Base-by-base conservation (phyloP, 2,797 vertebrate species). In the Esox lucius region DNA sequence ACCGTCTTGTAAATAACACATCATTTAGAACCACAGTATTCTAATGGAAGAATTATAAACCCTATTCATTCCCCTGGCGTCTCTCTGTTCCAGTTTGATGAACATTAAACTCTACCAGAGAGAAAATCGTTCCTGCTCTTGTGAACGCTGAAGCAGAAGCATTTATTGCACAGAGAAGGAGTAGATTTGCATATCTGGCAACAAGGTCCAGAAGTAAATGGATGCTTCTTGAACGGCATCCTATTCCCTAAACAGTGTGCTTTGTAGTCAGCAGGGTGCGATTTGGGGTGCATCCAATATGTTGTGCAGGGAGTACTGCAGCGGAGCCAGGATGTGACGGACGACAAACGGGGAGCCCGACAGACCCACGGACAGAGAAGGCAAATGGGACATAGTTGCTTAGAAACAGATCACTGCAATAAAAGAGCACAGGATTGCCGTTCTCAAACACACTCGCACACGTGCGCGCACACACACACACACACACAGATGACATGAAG, bases 371-470 rank as follows among this genome's bases (percentile, higher is more conserved):
- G 53, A 22, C n/a, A 1, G 53, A 22, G 0, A 1, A 87, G 78
- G 84, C 77, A 86, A 86, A 86, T 68, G 71, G 82, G 82, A 86
- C 82, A 76, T 89, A 86, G 90, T 92, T 93, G 88, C 89, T 89
- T 84, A 90, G 91, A 78, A 91, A 92, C 87, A 75, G 79, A 78
- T 88, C 80, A 82, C 73, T 78, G 78, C 82, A 77, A 78, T 76
- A 80, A 73, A 76, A 82, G 75, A 84, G 48, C 22, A 70, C 26
- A 66, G 28, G 26, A 65, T 17, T 19, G 16, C 28, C 64, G 31
- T 33, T 49, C 72, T 17, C 22, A n/a, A 17, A 51, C 62, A 31
- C 72, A 33, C 24, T 5, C 46, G 13, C 24, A 0, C 42, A 6
- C 42, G 2, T 61, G 6, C 73, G 78, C 56, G 78, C 83, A 73